Percentiles rank a stretch among this genome's conserved stretches.
These are phyloP conservation scores for Danio tinwini DNA, from an alignment of 2,797 vertebrate species.

Conservation along the genomic window DNA sequence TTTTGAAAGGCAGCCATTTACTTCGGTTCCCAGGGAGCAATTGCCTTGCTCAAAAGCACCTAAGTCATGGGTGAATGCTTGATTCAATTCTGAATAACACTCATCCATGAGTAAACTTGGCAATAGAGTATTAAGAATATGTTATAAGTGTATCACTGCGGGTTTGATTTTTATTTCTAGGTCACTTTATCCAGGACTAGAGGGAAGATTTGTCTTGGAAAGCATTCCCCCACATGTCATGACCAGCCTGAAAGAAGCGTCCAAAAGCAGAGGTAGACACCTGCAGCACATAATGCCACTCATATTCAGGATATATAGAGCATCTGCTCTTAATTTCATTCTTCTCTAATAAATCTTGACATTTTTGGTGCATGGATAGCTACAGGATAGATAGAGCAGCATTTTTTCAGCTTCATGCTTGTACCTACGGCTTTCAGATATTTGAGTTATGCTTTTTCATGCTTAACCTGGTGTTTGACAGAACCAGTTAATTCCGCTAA, in stretches of 20 bases:
- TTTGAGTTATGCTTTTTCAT: conserved; percentile 34
- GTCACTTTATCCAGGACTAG: conserved; percentile 93
- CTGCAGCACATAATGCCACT: conserved; percentile 19
- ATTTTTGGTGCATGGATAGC: conserved; percentile 12
- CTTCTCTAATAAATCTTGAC: not conserved
- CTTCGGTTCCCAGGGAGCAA: too few relatives aligned
- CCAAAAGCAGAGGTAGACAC: conserved; percentile 92
- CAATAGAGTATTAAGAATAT: not conserved
- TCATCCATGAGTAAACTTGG: not conserved
- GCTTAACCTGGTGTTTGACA: conserved; percentile 50
- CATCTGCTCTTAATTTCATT: conserved; percentile 25
- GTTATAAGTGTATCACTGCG: not conserved
- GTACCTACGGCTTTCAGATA: conserved; percentile 53
- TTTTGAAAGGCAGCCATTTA: too few relatives aligned
- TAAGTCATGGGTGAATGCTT: too few relatives aligned
- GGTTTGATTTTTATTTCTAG: conserved; percentile 69
- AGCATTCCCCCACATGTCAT: conserved; percentile 87
- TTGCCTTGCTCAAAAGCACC: too few relatives aligned
- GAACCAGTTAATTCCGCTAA: conserved; percentile 22
- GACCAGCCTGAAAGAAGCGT: conserved; percentile 89
- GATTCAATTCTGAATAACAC: not conserved
- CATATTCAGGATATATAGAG: conserved; percentile 5
- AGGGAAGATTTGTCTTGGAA: conserved; percentile 89
- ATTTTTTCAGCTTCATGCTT: conserved; percentile 61
- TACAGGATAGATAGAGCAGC: conserved; percentile 17